A percentile compares a stretch with the other conserved stretches of the same genome.
phyloP scores from a whole-genome alignment of 2,888 invertebrate species.

The Lottia gigantea region DNA sequence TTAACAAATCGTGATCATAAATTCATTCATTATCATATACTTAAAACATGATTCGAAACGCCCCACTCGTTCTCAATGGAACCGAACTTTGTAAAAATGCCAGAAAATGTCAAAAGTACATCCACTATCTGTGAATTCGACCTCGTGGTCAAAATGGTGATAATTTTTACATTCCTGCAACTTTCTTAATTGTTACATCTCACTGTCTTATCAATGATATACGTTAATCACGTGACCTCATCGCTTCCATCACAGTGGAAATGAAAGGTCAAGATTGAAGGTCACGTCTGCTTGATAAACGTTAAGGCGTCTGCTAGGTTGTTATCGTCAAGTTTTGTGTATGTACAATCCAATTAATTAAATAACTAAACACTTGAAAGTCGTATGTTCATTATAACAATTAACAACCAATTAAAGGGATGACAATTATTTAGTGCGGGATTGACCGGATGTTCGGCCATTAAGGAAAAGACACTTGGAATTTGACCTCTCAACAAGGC shows the following conservation, averaged over 20 bases:
- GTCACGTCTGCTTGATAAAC: conserved; percentile 5
- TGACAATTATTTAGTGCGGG: conserved; percentile 5
- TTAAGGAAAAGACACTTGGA: no score
- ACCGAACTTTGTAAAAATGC: no score
- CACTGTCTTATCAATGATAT: conserved; percentile 1
- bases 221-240: conserved; percentile 9
- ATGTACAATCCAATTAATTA: conserved; percentile 7
- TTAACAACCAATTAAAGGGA: neutral
- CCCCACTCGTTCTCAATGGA: no score
- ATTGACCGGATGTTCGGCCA: conserved; percentile 1
- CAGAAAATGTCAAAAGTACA: no score
- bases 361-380: neutral
- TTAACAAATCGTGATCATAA: no score
- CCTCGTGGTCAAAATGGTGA: no score
- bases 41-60: no score
- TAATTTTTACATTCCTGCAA: no score
- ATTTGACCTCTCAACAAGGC: no score
- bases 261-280: neutral
- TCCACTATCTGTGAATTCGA: no score
- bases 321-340: neutral
- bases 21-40: no score
- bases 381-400: neutral
- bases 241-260: neutral
- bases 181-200: no score
- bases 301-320: neutral